These are phyloP conservation scores for Pluvianellus socialis DNA, from an alignment of 2,113 vertebrate species.

Conservation along the genomic window DNA sequence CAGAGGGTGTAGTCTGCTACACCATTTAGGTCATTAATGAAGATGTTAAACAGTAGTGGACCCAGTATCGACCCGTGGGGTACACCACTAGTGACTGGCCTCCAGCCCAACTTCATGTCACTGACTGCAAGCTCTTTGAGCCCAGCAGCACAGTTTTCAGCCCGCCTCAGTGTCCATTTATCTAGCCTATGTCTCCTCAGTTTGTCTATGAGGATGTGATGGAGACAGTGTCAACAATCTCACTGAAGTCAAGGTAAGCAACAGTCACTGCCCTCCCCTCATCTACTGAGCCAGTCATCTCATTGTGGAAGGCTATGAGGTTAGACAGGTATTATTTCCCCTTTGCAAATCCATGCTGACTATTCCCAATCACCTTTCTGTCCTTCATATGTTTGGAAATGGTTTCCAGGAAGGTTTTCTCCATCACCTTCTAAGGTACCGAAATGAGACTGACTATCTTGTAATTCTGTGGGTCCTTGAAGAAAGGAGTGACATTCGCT, in stretches of 20 bases:
- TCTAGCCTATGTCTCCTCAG: neutral
- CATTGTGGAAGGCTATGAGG: neutral
- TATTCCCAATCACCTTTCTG: neutral
- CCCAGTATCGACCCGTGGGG: neutral
- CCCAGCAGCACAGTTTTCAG: neutral
- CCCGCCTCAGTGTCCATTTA: neutral
- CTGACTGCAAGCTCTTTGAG: neutral
- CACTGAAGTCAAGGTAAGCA: neutral
- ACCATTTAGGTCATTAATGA: neutral
- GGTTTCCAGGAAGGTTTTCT: neutral
- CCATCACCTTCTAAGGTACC: neutral
- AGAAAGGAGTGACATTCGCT: neutral
- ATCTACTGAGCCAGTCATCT: neutral
- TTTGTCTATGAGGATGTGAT: neutral
- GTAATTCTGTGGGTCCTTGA: neutral
- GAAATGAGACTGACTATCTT: neutral
- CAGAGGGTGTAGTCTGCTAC: neutral
- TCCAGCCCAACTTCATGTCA: neutral
- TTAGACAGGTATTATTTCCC: neutral
- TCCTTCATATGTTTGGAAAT: neutral
- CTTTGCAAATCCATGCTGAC: neutral
- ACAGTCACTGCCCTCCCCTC: neutral
- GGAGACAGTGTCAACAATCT: neutral
- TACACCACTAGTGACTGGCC: neutral
- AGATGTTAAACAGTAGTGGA: neutral